Conservation (phyloP, 2,888 invertebrate species). For the Ametastegia equiseti region DNA sequence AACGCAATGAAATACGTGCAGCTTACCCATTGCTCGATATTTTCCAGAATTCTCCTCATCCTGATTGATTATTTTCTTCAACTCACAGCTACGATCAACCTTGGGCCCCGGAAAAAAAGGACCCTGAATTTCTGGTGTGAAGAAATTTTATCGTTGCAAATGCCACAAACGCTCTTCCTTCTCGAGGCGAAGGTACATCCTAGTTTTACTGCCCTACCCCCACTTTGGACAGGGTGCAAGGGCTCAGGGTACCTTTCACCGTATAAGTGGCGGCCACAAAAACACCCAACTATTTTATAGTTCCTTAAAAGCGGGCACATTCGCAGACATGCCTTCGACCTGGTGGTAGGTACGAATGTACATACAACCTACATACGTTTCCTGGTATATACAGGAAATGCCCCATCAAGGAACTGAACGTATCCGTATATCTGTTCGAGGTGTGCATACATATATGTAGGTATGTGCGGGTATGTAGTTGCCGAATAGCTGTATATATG, state of each 20-base stretch:
- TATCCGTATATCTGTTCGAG: constrained; percentile 9
- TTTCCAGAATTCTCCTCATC: background rate
- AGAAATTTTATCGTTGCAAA: constrained; percentile 3
- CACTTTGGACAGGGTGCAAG: background rate
- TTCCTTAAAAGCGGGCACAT: constrained; percentile 67
- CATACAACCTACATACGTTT: background rate
- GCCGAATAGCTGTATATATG: constrained; percentile 22
- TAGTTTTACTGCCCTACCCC: constrained; percentile 33
- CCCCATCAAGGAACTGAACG: background rate
- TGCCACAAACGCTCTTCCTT: background rate
- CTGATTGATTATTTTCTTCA: background rate
- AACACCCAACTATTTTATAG: constrained; percentile 64
- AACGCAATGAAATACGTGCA: background rate
- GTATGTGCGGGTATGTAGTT: too few species aligned
- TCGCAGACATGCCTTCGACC: constrained; percentile 43
- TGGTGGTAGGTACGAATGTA: constrained; percentile 12
- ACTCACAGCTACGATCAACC: background rate
- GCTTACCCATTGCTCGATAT: background rate
- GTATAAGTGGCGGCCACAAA: constrained; percentile 51
- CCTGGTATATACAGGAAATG: background rate
- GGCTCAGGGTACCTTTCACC: constrained; percentile 22
- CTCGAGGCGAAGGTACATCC: background rate
- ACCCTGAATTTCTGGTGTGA: background rate
- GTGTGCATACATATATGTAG: background rate
- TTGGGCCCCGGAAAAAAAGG: background rate